Evolutionary conservation across 2,113 vertebrate genomes (phyloP).

Genomic region (zebrafish (Danio rerio)): DNA sequence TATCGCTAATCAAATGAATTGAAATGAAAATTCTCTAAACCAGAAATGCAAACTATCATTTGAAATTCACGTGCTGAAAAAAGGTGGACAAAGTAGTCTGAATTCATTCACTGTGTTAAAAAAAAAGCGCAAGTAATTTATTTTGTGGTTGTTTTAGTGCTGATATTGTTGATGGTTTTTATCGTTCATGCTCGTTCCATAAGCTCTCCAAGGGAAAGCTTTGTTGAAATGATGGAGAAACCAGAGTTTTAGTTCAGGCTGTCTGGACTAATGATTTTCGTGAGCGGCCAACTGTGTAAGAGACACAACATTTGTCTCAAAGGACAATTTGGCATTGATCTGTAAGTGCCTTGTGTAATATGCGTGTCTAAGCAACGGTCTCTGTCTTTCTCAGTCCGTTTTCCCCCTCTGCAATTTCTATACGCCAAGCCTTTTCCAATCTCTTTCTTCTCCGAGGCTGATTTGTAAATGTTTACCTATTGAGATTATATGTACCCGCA

Average conservation of each 20-base stretch:
- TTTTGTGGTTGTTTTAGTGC: background rate
- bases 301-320: slow-evolving; percentile 74
- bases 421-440: background rate
- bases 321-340: slow-evolving; percentile 79
- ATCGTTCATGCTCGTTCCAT: background rate
- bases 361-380: slow-evolving; percentile 58
- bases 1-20: too few relatives aligned
- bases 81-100: too few relatives aligned
- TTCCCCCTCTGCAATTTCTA: background rate
- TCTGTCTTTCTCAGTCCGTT: slow-evolving; percentile 2
- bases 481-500: background rate
- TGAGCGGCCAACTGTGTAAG: slow-evolving; percentile 76
- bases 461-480: background rate
- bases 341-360: slow-evolving; percentile 65
- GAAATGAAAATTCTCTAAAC: too few relatives aligned
- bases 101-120: background rate
- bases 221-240: slow-evolving; percentile 23
- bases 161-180: slow-evolving; percentile 6
- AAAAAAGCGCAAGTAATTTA: background rate
- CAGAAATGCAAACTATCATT: too few relatives aligned
- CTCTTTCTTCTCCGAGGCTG: background rate
- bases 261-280: slow-evolving; percentile 79
- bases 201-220: slow-evolving; percentile 17
- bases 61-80: too few relatives aligned
- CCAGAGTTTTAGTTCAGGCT: slow-evolving; percentile 52